Conservation (phyloP, 2,888 invertebrate genomes). For the Prenolepis imparis region DNA sequence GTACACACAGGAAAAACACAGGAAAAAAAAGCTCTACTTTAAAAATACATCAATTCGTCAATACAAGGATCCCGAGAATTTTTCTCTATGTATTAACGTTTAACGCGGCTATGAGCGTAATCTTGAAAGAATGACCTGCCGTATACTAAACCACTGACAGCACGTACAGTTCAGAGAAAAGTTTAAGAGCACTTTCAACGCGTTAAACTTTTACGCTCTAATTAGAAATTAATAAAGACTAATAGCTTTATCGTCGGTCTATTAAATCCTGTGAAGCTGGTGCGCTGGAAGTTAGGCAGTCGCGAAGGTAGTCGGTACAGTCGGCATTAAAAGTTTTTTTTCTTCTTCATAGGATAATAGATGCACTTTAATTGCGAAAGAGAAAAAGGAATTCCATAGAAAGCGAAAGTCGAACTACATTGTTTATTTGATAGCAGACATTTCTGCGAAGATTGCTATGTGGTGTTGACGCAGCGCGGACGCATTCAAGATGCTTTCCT, state of each 20-base stretch:
- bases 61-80: neutral
- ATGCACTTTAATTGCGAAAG: slow-evolving; percentile 33
- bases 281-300: slow-evolving; percentile 62
- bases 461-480: slow-evolving; percentile 39
- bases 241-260: slow-evolving; percentile 81
- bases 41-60: slow-evolving; percentile 36
- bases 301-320: slow-evolving; percentile 49
- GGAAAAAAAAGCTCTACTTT: neutral
- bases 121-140: slow-evolving; percentile 66
- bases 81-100: slow-evolving; percentile 3
- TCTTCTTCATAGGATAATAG: slow-evolving; percentile 39
- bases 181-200: slow-evolving; percentile 66
- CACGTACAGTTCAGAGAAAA: slow-evolving; percentile 46
- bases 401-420: slow-evolving; percentile 44
- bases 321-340: slow-evolving; percentile 51
- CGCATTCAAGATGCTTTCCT: slow-evolving; percentile 26
- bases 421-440: slow-evolving; percentile 40
- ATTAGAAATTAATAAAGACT: slow-evolving; percentile 83
- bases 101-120: slow-evolving; percentile 51
- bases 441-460: slow-evolving; percentile 37
- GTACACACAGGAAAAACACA: neutral
- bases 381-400: slow-evolving; percentile 47
- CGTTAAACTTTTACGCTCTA: slow-evolving; percentile 78
- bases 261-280: slow-evolving; percentile 75
- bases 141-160: slow-evolving; percentile 37